Conservation (phyloP, 2,113 vertebrate species). For the Hydropotes inermis region DNA sequence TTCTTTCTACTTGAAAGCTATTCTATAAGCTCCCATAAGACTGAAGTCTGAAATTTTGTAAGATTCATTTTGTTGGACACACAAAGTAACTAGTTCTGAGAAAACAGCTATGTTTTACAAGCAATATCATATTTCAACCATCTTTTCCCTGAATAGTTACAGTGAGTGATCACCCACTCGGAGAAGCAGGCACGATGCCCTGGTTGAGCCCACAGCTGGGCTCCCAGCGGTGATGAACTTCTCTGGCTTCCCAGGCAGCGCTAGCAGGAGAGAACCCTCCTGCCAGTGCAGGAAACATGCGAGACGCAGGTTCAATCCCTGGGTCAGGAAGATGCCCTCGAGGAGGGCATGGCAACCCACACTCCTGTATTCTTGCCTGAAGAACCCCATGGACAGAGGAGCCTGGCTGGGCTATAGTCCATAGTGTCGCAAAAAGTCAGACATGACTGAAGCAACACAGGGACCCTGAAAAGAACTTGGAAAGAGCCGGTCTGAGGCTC, state of each 20-base stretch:
- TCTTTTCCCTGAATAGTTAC: background rate
- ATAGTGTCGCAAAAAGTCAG: background rate
- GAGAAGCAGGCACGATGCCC: background rate
- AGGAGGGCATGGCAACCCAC: background rate
- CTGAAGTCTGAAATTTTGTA: background rate
- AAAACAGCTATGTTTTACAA: slow-evolving; percentile 29
- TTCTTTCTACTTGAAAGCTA: background rate
- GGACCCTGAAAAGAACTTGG: background rate
- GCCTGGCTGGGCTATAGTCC: background rate
- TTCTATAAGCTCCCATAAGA: background rate
- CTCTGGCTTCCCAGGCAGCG: accelerated
- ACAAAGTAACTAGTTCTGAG: slow-evolving; percentile 31
- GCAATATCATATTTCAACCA: background rate
- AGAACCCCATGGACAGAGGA: background rate
- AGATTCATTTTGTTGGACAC: background rate
- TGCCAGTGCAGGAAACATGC: background rate
- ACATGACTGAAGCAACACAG: background rate
- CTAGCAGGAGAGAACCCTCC: background rate
- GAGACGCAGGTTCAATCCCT: accelerated
- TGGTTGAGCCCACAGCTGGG: background rate
- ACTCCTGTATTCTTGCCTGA: background rate
- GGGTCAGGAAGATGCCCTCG: background rate
- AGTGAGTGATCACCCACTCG: background rate
- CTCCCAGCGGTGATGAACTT: background rate
- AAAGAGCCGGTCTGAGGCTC: background rate